A percentile compares a stretch with the other conserved stretches of the same genome.
Conservation (phyloP, 2,113 vertebrate species). For the Mugil cephalus region DNA sequence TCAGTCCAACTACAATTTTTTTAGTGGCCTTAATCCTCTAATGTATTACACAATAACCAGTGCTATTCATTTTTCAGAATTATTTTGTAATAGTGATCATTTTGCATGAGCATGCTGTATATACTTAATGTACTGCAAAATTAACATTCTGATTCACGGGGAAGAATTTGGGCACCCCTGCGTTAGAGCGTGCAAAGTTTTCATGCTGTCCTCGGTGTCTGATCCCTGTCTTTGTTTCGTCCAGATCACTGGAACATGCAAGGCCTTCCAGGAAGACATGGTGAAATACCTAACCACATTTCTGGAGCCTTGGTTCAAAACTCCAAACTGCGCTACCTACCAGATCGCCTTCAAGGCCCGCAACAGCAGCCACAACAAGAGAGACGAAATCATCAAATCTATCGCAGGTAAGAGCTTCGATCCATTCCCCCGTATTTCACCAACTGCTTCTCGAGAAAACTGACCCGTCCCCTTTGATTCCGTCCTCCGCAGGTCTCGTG, state of each 20-base stretch:
- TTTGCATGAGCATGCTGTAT: too few species aligned
- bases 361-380: conserved; percentile 94
- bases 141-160: too few species aligned
- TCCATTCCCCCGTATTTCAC: neutral
- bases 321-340: conserved; percentile 90
- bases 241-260: conserved; percentile 90
- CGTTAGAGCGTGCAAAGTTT: too few species aligned
- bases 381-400: conserved; percentile 93
- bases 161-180: too few species aligned
- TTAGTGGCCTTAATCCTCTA: too few species aligned
- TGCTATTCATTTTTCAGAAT: too few species aligned
- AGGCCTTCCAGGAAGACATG: conserved; percentile 94
- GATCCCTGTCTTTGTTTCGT: neutral
- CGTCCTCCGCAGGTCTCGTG: conserved; percentile 86
- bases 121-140: too few species aligned
- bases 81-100: too few species aligned
- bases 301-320: conserved; percentile 95
- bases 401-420: conserved; percentile 88
- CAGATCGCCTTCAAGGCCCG: conserved; percentile 95
- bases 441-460: neutral
- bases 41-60: too few species aligned
- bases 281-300: conserved; percentile 90
- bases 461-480: neutral
- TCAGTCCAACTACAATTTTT: too few species aligned
- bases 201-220: neutral